A percentile compares a stretch with the other conserved stretches of the same genome.
Conservation (phyloP, 1,140 invertebrate genomes). For the Gryllus bimaculatus region DNA sequence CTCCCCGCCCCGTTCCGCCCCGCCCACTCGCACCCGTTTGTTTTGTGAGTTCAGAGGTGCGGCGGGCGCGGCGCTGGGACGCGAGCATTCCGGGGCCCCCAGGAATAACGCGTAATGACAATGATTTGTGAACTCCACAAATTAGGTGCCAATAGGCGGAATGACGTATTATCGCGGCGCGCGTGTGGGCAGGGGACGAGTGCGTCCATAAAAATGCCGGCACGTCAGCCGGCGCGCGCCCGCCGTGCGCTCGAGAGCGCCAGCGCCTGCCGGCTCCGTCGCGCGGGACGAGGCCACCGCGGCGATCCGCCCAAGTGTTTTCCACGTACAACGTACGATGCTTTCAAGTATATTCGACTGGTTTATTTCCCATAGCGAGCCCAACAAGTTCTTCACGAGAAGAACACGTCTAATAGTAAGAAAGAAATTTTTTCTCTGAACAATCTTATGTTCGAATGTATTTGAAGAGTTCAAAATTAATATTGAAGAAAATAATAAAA, state of each 20-base stretch:
- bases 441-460: neutral
- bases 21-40: too few relatives aligned
- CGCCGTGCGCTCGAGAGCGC: too few relatives aligned
- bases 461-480: too few relatives aligned
- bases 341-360: too few relatives aligned
- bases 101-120: neutral
- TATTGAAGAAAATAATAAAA: too few relatives aligned
- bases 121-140: constrained; percentile 4
- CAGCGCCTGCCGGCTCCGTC: too few relatives aligned
- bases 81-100: neutral
- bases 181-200: neutral
- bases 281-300: too few relatives aligned
- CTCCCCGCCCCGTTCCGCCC: too few relatives aligned
- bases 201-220: neutral
- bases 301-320: too few relatives aligned
- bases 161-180: neutral
- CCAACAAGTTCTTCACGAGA: neutral
- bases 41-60: too few relatives aligned
- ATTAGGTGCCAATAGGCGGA: neutral
- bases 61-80: neutral
- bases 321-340: too few relatives aligned
- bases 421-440: neutral
- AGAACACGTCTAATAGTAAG: neutral
- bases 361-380: too few relatives aligned
- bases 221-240: neutral